These are phyloP conservation scores for Drosophila micromelanica DNA, from an alignment of 1,140 invertebrate species.

Conservation along the genomic window DNA sequence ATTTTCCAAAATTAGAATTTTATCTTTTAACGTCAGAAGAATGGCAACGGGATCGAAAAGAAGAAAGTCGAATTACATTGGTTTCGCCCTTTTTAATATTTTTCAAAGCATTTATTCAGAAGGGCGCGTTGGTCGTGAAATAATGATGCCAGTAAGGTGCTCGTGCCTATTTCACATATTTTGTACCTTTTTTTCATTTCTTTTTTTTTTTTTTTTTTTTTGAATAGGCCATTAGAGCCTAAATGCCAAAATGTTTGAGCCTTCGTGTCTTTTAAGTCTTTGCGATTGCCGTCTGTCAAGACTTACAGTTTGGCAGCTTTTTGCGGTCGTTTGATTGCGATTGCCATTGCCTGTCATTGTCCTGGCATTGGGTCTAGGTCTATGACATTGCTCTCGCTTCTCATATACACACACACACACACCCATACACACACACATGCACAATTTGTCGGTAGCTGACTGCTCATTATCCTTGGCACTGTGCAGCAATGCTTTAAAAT, in stretches of 20 bases:
- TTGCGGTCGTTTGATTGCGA: conserved; percentile 37
- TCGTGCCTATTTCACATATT: too few relatives aligned
- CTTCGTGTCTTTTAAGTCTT: not conserved
- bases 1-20: too few relatives aligned
- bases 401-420: not conserved
- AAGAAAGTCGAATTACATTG: too few relatives aligned
- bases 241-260: not conserved
- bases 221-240: not conserved
- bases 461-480: conserved; percentile 72
- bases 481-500: conserved; percentile 67
- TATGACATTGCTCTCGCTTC: conserved; percentile 21
- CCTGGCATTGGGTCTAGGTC: conserved; percentile 35
- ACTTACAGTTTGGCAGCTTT: conserved; percentile 17
- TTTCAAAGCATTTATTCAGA: too few relatives aligned
- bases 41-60: too few relatives aligned
- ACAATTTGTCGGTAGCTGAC: conserved; percentile 22
- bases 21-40: too few relatives aligned
- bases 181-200: too few relatives aligned
- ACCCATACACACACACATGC: not conserved
- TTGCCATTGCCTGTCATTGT: conserved; percentile 18
- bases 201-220: not conserved
- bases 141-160: too few relatives aligned
- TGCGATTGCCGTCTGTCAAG: conserved; percentile 8
- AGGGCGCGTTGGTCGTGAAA: too few relatives aligned
- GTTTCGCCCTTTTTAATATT: too few relatives aligned